These are phyloP conservation scores for Eriosoma lanigerum DNA, from an alignment of 1,140 invertebrate species.

Conservation along the genomic window DNA sequence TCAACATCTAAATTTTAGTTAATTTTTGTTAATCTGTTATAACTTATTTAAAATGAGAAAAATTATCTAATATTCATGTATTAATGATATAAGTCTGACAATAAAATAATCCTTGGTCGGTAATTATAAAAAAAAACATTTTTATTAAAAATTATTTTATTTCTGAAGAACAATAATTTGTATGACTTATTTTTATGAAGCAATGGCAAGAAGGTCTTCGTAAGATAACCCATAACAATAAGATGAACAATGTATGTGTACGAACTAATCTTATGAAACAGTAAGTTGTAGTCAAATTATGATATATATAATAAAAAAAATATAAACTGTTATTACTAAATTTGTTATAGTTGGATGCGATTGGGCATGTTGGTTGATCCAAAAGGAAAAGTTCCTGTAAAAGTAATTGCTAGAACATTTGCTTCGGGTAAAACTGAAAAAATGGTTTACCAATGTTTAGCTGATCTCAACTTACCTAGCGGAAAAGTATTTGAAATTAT, in stretches of 20 bases:
- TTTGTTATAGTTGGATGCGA: conserved; percentile 89
- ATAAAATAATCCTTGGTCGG: no score
- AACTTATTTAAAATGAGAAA: no score
- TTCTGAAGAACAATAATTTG: not conserved
- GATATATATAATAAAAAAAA: not conserved
- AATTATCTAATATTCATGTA: no score
- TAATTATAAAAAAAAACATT: not conserved
- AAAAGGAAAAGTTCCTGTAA: conserved; percentile 94
- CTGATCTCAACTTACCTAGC: conserved; percentile 88
- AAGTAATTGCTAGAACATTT: conserved; percentile 95
- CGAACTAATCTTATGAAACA: conserved; percentile 96
- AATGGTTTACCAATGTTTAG: conserved; percentile 94
- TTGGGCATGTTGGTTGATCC: conserved; percentile 89
- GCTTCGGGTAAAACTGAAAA: conserved; percentile 98
- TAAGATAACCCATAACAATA: conserved; percentile 92
- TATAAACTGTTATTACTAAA: conserved; percentile 10
- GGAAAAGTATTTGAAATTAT: conserved; percentile 73
- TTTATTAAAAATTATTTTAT: not conserved
- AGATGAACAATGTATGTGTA: conserved; percentile 94
- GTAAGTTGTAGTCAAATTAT: conserved; percentile 67
- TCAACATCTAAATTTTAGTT: no score
- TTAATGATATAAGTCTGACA: no score
- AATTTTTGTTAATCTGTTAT: no score
- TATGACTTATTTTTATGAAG: conserved; percentile 60
- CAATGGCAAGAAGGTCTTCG: conserved; percentile 89